A percentile compares a stretch with the other conserved stretches of the same genome.
These are phyloP conservation scores for Dasyurus viverrinus DNA, from an alignment of 2,113 vertebrate genomes.

Conservation along the genomic window DNA sequence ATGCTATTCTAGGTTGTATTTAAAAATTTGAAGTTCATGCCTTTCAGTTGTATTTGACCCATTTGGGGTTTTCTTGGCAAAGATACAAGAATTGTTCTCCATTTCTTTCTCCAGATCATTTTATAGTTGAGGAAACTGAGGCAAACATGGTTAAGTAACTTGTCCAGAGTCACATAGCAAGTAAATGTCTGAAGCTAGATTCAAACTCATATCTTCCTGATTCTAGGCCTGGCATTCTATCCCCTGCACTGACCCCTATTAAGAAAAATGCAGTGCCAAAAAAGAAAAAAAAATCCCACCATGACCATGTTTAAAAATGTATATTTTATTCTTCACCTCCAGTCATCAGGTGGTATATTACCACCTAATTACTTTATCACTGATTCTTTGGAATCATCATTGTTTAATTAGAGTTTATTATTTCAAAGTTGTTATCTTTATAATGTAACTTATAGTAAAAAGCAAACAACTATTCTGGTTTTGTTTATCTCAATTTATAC, in stretches of 20 bases:
- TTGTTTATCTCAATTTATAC: neutral
- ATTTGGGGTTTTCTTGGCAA: neutral
- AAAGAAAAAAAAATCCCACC: neutral
- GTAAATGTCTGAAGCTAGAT: too few relatives aligned
- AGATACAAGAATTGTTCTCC: neutral
- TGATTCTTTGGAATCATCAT: neutral
- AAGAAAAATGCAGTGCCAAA: neutral
- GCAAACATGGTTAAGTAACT: neutral
- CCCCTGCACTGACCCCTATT: too few relatives aligned
- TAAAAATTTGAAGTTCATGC: neutral
- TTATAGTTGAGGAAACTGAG: neutral
- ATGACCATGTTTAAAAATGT: neutral
- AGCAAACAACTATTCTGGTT: neutral
- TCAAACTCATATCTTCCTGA: too few relatives aligned
- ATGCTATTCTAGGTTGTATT: neutral
- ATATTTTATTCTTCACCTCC: neutral
- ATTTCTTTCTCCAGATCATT: neutral
- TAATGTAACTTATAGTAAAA: neutral
- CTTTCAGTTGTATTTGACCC: neutral
- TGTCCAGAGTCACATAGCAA: too few relatives aligned
- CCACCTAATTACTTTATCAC: too few relatives aligned
- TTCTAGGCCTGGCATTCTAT: too few relatives aligned
- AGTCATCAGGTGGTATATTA: neutral
- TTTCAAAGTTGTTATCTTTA: neutral
- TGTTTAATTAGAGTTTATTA: neutral